These are phyloP conservation scores for Lottia scabra DNA, from an alignment of 2,888 invertebrate genomes.

Conservation along the genomic window DNA sequence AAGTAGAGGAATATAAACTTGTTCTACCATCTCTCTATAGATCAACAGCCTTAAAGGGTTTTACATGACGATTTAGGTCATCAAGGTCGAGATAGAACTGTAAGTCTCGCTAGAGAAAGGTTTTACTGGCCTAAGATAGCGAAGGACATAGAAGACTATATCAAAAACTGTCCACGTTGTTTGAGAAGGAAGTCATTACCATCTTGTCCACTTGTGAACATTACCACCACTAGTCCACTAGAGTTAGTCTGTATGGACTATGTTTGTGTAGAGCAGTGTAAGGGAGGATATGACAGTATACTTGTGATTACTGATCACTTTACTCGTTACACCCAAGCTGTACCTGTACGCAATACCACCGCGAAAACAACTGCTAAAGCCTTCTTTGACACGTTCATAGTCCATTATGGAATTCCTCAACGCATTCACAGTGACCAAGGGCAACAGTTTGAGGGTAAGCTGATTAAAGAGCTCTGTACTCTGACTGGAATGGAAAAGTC, in stretches of 20 bases:
- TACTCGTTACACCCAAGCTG: too few relatives aligned
- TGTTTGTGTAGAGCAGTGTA: slow-evolving; percentile 25
- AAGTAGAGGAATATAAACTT: slow-evolving; percentile 13
- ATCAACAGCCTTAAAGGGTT: slow-evolving; percentile 8
- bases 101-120: slow-evolving; percentile 25
- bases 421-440: too few relatives aligned
- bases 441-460: too few relatives aligned
- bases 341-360: too few relatives aligned
- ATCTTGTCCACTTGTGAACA: slow-evolving; percentile 21
- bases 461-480: too few relatives aligned
- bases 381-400: too few relatives aligned
- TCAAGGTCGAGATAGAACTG: slow-evolving; percentile 25
- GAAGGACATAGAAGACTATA: slow-evolving; percentile 23
- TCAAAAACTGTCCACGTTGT: slow-evolving; percentile 22
- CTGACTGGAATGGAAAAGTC: too few relatives aligned
- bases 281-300: slow-evolving; percentile 6
- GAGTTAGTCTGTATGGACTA: slow-evolving; percentile 32
- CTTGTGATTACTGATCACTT: background rate
- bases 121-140: slow-evolving; percentile 37
- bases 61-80: slow-evolving; percentile 36
- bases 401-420: too few relatives aligned
- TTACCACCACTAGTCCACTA: slow-evolving; percentile 25
- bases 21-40: slow-evolving; percentile 21
- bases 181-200: slow-evolving; percentile 16
- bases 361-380: too few relatives aligned